Evolutionary conservation across 1,140 invertebrate species (phyloP), one percentile per base, ranked within the genome.

Genomic region (Drosophila tropicalis): DNA sequence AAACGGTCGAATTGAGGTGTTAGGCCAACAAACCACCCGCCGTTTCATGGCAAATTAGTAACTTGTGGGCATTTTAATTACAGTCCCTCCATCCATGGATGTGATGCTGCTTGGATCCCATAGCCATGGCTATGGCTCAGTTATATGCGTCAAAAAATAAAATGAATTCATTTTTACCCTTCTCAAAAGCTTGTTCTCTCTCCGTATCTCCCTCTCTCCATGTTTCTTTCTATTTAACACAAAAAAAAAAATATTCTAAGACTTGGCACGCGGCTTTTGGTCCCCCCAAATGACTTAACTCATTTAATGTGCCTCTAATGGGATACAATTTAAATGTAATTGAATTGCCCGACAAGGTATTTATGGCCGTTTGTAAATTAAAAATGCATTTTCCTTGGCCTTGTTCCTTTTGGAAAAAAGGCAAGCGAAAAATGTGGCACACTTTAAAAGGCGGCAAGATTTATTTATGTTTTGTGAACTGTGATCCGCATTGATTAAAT

Each of bases 291-390:
- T 81, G 83, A 87, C 83, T 87, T 87, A 87, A 87, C 83, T 89
- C 83, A 89, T 87, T 87, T 87, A 87, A 89, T 84, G 85, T 83
- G 81, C 69, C 84, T 89, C 84, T 89, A 89, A 89, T 90, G 84
- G 85, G 84, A 81, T 84, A 85, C 85, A 89, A 89, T 89, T 89
- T 89, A 90, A 90, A 89, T 89, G 90, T 89, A 89, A 89, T 89
- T 89, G 84, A 89, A 90, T 87, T 90, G 85, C 70, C 78, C 64
- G 62, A 78, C 83, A 79, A 89, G 67, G 67, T 82, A 87, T 87
- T 89, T 87, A 87, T 77, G 79, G 58, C 84, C 79, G 62, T 86
- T 77, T 76, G 70, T 65, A 86, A 87, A 86, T 86, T 86, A 87
- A 86, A 84, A 86, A 86, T 79, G 71, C 65, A 70, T 68, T 70